These are phyloP conservation scores for Brachionus koreanus DNA, from an alignment of 1,140 invertebrate species.

Conservation along the genomic window DNA sequence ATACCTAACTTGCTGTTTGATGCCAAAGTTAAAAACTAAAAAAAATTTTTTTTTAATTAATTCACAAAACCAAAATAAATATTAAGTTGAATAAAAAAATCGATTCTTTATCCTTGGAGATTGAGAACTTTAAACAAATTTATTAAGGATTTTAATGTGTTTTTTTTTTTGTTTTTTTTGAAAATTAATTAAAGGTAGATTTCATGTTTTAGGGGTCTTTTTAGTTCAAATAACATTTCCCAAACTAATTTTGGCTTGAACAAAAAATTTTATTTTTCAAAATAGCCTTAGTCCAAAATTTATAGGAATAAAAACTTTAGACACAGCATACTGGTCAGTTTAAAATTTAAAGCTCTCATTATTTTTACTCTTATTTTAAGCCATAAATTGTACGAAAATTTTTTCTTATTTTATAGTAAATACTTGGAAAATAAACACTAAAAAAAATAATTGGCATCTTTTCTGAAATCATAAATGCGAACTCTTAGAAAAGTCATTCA, in stretches of 20 bases:
- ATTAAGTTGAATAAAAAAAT: neutral
- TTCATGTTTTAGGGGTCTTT: neutral
- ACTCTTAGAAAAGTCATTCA: neutral
- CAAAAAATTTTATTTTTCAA: too few species aligned
- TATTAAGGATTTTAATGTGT: neutral
- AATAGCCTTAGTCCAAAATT: neutral
- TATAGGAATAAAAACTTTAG: neutral
- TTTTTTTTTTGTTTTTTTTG: neutral
- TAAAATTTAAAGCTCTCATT: neutral
- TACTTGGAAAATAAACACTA: neutral
- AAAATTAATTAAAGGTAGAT: neutral
- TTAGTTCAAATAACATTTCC: too few species aligned
- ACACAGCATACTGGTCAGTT: neutral
- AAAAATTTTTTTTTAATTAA: neutral
- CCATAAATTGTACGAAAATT: neutral
- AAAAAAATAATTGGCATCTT: neutral
- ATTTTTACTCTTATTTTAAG: neutral
- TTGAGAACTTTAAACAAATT: neutral
- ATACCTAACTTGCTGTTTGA: neutral
- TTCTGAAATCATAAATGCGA: neutral
- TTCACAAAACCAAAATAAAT: neutral
- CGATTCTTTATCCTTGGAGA: slow-evolving; percentile 5
- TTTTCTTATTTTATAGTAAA: neutral
- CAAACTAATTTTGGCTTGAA: too few species aligned
- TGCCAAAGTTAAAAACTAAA: neutral